Base-by-base conservation (phyloP, 2,888 invertebrate genomes). In the Erebia palarica region DNA sequence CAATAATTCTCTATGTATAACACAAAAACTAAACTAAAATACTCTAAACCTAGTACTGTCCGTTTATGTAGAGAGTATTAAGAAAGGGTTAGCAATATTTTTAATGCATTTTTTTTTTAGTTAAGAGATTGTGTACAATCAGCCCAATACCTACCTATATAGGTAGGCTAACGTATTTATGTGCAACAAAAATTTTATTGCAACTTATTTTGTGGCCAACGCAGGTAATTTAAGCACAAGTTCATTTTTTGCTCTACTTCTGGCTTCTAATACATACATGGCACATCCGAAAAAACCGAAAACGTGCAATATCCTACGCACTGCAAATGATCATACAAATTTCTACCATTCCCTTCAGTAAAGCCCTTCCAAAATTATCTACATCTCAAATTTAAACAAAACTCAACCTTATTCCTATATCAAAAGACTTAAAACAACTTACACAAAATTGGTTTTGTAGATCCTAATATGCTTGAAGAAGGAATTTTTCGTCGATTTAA, bases 321-420 rank as follows among this genome's bases (percentile, higher is more conserved):
- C 79, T 78, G 74, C 79, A 81, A 82, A 80, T 73, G 80, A 81
- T 81, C 82, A 80, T 75, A 82, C 85, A 82, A 84, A 84, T 83
- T 80, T 74, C 78, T 76, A 76, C 76, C 80, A 78, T 78, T 81
- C 79, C 75, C 77, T 76, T 57, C 66, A 61, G 63, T 53, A 27
- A 53, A 55, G 64, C 21, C 63, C 47, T 63, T 55, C n/a, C 42
- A 16, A 65, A 55, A 42, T 51, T 64, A 65, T 13, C 21, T 18
- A 18, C 58, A 61, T 36, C n/a, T 18, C 11, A 67, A 36, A 64
- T 44, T 73, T 70, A 65, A 9, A 13, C 57, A 21, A 75, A 77
- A 77, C 66, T 55, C 27, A 68, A 74, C 77, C 71, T 61, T 79
- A 78, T 58, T 1, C 0, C 0, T 3, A 42, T n/a, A 8, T 2